Base-by-base conservation (phyloP, 1,140 invertebrate genomes). In the Lasaia peninsularis region DNA sequence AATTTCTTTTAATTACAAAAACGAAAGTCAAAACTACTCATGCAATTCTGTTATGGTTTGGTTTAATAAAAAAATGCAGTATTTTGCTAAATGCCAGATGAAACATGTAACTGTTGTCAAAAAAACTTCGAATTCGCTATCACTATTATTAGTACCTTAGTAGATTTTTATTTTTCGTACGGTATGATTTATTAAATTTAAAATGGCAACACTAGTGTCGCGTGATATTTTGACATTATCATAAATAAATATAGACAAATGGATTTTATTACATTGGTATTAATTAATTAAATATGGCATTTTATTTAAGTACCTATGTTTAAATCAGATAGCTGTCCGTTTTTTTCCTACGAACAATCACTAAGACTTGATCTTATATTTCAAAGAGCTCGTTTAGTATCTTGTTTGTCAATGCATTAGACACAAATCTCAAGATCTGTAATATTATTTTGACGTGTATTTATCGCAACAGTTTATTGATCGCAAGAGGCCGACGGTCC, bases 391-490 rank as follows among this genome's bases (percentile, higher is more conserved):
- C n/a, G 14, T 40, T 16, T 18, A 28, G 8, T 7, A 14, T 40
- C 14, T 40, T 11, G 16, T 35, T 35, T 35, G 20, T 35, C 32
- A 53, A 35, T 20, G 21, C 32, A 21, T 35, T 34, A 18, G 33
- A 16, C 14, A 35, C 18, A 20, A 53, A 40, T 54, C 21, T 24
- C 10, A 34, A 20, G 32, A 52, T 20, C 16, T 16, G 16, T 40
- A 40, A 52, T 31, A 14, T 52, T 12, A 32, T 44, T 56, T 14
- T 56, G 56, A 37, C 56, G 24, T 33, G 18, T 50, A 32, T 31
- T 64, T 58, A 69, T 72, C 65, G 52, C 34, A 60, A 62, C 61
- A 69, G 73, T 78, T 71, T 75, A 79, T 79, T 73, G 69, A 79
- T 77, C 64, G 71, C 64, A 62, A 56, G 54, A 52, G 49, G 49